Conservation (phyloP, 2,797 vertebrate species). For the Sebastes oblongus region DNA sequence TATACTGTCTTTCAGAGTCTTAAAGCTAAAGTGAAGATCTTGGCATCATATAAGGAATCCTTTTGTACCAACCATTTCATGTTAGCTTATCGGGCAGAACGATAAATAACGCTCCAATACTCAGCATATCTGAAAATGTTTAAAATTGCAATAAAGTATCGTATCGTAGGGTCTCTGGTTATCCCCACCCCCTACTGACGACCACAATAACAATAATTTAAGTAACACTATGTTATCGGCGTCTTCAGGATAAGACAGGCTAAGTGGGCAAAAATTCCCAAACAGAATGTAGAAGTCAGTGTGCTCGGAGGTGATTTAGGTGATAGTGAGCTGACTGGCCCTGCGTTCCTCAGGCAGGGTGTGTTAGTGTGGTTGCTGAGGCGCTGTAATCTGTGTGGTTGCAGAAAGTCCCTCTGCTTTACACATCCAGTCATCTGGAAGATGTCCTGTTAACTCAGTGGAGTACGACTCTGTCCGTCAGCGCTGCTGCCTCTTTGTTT, state of each 20-base stretch:
- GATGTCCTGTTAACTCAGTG: conserved; percentile 1
- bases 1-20: too few relatives aligned
- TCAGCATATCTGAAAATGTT: too few relatives aligned
- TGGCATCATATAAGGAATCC: too few relatives aligned
- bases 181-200: neutral
- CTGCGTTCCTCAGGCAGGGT: conserved; percentile 5
- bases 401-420: conserved; percentile 16
- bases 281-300: neutral
- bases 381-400: conserved; percentile 5
- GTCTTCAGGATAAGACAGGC: neutral
- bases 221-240: neutral
- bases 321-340: neutral
- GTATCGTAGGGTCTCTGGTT: too few relatives aligned
- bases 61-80: too few relatives aligned
- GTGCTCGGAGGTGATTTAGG: neutral
- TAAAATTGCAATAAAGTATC: too few relatives aligned
- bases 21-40: too few relatives aligned
- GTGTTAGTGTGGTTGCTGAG: conserved; percentile 11
- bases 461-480: neutral
- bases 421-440: conserved; percentile 18
- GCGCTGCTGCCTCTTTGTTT: neutral
- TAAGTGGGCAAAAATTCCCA: neutral
- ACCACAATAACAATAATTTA: neutral
- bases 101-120: too few relatives aligned
- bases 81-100: too few relatives aligned